Percentiles rank a stretch among this genome's conserved stretches.
phyloP scores from a whole-genome alignment of 2,797 vertebrate genomes.

The Argyrosomus regius region DNA sequence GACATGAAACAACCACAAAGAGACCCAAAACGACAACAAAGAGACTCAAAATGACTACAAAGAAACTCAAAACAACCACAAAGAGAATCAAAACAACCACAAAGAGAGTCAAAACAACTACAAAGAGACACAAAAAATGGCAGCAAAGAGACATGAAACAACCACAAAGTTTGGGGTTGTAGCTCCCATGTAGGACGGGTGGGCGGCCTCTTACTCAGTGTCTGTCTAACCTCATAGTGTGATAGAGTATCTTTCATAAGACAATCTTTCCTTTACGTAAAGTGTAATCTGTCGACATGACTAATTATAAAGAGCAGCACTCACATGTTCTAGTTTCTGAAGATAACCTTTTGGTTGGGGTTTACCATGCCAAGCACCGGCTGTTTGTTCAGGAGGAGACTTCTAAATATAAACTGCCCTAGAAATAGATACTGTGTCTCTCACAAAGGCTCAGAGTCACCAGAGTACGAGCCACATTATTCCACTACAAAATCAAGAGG shows the following conservation, averaged over 20 bases:
- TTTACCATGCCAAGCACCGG: conserved; percentile 38
- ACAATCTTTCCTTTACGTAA: not conserved
- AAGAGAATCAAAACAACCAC: not conserved
- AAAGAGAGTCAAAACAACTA: not conserved
- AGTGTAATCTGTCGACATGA: not conserved
- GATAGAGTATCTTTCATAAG: not conserved
- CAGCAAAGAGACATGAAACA: not conserved
- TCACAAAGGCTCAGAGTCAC: conserved; percentile 47
- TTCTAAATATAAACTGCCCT: conserved; percentile 79
- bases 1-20: not conserved
- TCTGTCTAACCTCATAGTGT: not conserved
- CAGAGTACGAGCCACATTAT: not conserved
- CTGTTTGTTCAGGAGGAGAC: conserved; percentile 54
- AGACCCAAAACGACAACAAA: not conserved
- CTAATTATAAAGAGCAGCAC: not conserved
- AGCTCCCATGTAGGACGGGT: not conserved
- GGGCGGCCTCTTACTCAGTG: not conserved
- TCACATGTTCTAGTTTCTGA: not conserved
- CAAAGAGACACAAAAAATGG: not conserved
- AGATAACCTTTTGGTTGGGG: conserved; percentile 46
- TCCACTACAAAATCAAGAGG: conserved; percentile 25
- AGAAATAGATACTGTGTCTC: conserved; percentile 61
- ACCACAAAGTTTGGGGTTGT: not conserved
- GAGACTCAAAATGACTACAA: not conserved
- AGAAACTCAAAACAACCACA: not conserved